Percentiles rank a stretch among this genome's conserved stretches.
phyloP scores from a whole-genome alignment of 2,797 vertebrate species.

The Pangasius larnaudii region DNA sequence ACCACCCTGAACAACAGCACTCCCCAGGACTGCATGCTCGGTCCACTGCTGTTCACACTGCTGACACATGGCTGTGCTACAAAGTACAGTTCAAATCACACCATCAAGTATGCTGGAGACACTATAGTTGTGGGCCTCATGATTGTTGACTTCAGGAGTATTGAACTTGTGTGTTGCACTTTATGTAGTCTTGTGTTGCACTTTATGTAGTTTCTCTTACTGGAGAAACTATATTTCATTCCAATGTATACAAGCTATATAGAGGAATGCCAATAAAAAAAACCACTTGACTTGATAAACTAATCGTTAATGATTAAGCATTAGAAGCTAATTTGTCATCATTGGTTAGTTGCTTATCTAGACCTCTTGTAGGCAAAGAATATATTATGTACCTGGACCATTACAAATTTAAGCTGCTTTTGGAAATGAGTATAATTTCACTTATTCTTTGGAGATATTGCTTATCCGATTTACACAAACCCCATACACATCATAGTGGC shows the following conservation, averaged over 20 bases:
- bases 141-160: too few relatives aligned
- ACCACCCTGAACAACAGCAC: neutral
- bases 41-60: neutral
- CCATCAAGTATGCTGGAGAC: neutral
- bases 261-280: neutral
- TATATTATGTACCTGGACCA: neutral
- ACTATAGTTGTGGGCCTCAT: neutral
- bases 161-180: too few relatives aligned
- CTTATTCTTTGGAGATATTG: neutral
- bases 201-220: too few relatives aligned
- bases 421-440: neutral
- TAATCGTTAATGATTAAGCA: neutral
- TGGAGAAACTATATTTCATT: neutral
- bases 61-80: neutral
- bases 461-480: neutral
- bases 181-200: neutral
- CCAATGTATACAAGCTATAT: neutral
- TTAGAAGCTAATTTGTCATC: neutral
- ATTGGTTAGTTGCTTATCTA: too few relatives aligned
- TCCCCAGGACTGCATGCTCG: too few relatives aligned
- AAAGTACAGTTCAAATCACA: neutral
- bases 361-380: too few relatives aligned
- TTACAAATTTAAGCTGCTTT: neutral
- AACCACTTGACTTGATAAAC: neutral
- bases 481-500: neutral